Base-by-base conservation (phyloP, 2,888 invertebrate genomes). In the Ernsta delagoae region DNA sequence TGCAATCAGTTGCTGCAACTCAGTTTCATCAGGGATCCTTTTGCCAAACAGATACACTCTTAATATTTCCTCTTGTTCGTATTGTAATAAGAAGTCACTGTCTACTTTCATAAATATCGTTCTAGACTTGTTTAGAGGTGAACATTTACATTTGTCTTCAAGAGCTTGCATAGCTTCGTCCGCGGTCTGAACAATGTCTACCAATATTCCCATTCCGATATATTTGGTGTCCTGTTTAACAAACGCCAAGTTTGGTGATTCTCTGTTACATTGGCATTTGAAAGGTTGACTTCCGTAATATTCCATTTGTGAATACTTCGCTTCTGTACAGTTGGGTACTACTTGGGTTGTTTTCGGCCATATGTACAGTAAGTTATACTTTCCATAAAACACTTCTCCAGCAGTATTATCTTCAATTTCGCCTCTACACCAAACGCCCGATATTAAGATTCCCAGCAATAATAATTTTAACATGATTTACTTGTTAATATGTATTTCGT, bases 1-100 rank as follows among this genome's bases (percentile, higher is more conserved):
- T 7, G 36, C 12, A 34, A 65, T 57, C 3, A 65, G 1, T n/a
- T n/a, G 8, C 7, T 65, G 56, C 36, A 65, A 16, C n/a, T 65
- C 65, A 3, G n/a, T 11, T 34, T 65, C 57, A 7, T 6, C 9
- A 9, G 59, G 65, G 1, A 65, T 36, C 12, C 48, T 48, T 8
- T 59, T 65, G 0, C 65, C 65, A 16, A 65, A 65, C 34, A 65
- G 34, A 65, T 65, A 59, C 11, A 66, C 50, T 48, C 59, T 60
- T 6, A 60, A 43, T 12, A 65, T 59, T 5, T 65, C 59, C 9
- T 65, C 59, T 45, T 56, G 43, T 16, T 60, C 59, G 8, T 61
- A 62, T 12, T 70, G 61, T 39, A 65, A 9, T 9, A 65, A 36
- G 31, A 65, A 65, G 4, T 65, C 48, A 7, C 59, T 59, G 31